Conservation (phyloP, 2,888 invertebrate genomes). For the Luffia ferchaultella region DNA sequence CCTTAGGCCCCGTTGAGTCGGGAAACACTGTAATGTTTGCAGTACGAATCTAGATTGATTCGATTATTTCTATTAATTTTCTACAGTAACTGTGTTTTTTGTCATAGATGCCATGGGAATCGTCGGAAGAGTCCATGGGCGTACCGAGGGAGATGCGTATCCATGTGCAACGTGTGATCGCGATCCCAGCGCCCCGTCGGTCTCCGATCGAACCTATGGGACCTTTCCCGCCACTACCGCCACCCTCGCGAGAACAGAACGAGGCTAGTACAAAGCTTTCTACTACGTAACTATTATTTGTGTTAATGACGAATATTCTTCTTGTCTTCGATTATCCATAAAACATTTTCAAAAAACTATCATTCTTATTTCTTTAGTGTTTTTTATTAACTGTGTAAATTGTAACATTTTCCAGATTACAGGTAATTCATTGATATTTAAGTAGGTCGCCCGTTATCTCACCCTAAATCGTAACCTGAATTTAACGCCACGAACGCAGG, state of each 20-base stretch:
- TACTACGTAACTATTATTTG: slow-evolving; percentile 9
- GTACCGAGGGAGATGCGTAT: slow-evolving; percentile 54
- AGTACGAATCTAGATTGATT: not conserved
- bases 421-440: too few species aligned
- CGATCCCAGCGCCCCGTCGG: slow-evolving; percentile 48
- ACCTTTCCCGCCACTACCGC: slow-evolving; percentile 42
- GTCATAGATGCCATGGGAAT: slow-evolving; percentile 63
- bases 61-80: slow-evolving; percentile 2
- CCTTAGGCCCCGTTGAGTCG: too few species aligned
- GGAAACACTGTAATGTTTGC: not conserved
- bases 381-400: too few species aligned
- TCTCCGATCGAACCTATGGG: slow-evolving; percentile 38
- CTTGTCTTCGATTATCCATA: too few species aligned
- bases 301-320: too few species aligned
- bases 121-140: slow-evolving; percentile 52
- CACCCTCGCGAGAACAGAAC: slow-evolving; percentile 28
- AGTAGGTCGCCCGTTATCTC: too few species aligned
- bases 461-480: too few species aligned
- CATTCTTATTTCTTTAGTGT: too few species aligned
- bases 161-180: slow-evolving; percentile 58
- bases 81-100: slow-evolving; percentile 3
- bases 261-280: slow-evolving; percentile 22
- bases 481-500: too few species aligned
- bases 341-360: too few species aligned
- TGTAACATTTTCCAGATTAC: too few species aligned